phyloP scores from a whole-genome alignment of 2,113 vertebrate species.

The Stercorarius parasiticus region DNA sequence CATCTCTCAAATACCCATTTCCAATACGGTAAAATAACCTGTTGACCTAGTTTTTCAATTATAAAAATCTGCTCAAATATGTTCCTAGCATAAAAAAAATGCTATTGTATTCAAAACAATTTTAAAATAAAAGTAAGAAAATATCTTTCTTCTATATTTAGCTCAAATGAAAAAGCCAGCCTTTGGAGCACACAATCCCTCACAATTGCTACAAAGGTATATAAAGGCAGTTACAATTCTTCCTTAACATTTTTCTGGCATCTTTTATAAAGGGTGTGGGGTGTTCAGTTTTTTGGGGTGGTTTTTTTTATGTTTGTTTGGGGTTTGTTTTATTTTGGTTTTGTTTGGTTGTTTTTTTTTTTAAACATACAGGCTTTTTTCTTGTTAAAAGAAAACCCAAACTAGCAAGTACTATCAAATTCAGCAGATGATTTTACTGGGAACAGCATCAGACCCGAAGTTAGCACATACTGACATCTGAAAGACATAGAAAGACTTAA shows the following conservation, averaged over 20 bases:
- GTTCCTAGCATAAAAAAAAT: not conserved
- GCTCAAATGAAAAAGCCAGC: not conserved
- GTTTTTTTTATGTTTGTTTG: not conserved
- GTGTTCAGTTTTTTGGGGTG: not conserved
- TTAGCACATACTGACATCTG: not conserved
- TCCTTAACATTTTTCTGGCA: not conserved
- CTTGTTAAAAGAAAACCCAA: not conserved
- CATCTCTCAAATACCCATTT: not conserved
- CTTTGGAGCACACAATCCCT: not conserved
- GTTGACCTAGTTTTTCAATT: not conserved
- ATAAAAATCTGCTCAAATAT: not conserved
- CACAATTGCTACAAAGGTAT: not conserved
- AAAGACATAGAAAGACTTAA: not conserved
- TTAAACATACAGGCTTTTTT: not conserved
- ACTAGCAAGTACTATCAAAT: not conserved
- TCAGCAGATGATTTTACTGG: accelerated
- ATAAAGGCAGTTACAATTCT: not conserved
- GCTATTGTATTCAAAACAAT: not conserved
- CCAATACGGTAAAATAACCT: not conserved
- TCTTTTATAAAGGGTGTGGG: not conserved
- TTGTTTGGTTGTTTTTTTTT: not conserved
- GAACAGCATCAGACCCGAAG: not conserved
- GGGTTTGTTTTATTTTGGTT: not conserved
- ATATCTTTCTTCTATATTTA: not conserved
- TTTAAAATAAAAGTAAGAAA: not conserved